These are phyloP conservation scores for Neotragus moschatus DNA, from an alignment of 2,113 vertebrate species.

Conservation along the genomic window DNA sequence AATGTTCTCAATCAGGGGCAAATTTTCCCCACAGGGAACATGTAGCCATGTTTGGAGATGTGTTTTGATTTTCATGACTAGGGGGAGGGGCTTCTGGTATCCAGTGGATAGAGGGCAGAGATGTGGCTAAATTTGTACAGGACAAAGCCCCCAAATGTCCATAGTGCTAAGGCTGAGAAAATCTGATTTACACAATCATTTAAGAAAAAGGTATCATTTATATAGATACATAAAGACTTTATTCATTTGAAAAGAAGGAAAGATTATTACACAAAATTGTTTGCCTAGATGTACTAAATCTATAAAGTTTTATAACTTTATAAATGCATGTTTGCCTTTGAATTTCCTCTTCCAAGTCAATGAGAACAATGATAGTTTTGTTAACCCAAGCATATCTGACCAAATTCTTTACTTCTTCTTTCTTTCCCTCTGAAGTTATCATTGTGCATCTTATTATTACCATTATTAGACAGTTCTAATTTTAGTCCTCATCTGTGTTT, in stretches of 20 bases:
- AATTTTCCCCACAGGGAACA: background rate
- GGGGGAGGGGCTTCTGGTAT: background rate
- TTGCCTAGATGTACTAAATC: background rate
- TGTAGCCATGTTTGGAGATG: background rate
- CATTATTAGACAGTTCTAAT: background rate
- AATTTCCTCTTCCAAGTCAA: background rate
- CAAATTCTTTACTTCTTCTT: background rate
- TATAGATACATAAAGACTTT: background rate
- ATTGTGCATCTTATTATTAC: background rate
- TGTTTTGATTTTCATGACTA: background rate
- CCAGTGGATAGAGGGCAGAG: background rate
- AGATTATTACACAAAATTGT: background rate
- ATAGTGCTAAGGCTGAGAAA: background rate
- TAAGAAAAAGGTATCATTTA: background rate
- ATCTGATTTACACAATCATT: background rate
- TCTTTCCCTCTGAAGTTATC: background rate
- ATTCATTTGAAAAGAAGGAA: background rate
- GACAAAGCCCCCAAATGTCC: background rate
- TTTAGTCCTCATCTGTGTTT: background rate
- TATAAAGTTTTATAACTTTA: background rate
- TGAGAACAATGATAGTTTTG: background rate
- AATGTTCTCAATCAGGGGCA: background rate
- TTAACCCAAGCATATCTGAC: background rate
- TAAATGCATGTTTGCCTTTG: background rate
- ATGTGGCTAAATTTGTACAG: background rate